Evolutionary conservation across 2,113 vertebrate species (phyloP).

Genomic region (Acanthisitta chloris): DNA sequence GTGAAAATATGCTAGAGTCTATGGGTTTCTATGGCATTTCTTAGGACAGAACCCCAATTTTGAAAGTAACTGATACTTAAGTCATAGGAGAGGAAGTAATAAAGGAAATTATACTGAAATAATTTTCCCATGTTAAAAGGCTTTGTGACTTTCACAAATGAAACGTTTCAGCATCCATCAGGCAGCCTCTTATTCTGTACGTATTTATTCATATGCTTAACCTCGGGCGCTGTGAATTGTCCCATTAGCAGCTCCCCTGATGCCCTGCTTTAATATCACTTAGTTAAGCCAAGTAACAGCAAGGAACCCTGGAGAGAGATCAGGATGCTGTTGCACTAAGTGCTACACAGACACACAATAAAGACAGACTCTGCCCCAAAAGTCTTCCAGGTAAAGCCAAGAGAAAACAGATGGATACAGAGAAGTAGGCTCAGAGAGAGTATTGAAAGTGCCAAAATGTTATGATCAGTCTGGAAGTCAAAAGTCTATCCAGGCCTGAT

Average conservation of each 20-base stretch:
- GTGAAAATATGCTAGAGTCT: slow-evolving; percentile 16
- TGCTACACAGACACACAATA: not conserved
- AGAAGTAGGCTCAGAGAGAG: not conserved
- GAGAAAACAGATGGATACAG: not conserved
- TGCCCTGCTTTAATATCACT: not conserved
- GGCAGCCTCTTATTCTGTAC: not conserved
- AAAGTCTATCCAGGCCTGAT: not conserved
- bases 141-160: not conserved
- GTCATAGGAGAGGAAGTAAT: not conserved
- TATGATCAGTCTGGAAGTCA: not conserved
- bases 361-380: not conserved
- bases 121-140: slow-evolving; percentile 3
- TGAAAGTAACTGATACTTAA: not conserved
- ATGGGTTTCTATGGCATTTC: not conserved
- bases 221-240: not conserved
- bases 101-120: not conserved
- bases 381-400: not conserved
- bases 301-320: not conserved
- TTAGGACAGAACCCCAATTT: not conserved
- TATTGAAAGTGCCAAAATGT: not conserved
- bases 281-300: not conserved
- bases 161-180: not conserved
- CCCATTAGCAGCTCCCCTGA: not conserved
- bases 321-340: not conserved
- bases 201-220: slow-evolving; percentile 38